Conservation (phyloP, 2,888 invertebrate genomes). For the Hetaerina titia region DNA sequence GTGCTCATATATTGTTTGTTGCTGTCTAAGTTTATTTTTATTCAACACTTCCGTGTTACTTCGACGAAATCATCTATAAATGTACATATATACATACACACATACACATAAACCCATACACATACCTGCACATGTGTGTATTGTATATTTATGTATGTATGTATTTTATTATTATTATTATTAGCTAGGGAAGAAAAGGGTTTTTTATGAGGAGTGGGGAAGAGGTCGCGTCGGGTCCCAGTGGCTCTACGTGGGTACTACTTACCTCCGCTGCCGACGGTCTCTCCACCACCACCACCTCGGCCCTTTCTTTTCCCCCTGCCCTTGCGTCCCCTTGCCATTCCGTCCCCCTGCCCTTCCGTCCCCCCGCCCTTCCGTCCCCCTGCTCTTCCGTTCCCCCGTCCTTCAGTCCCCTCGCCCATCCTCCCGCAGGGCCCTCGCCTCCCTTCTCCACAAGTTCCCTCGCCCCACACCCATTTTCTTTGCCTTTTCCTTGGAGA, state of each 20-base stretch:
- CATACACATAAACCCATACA: too few species aligned
- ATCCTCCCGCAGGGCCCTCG: background rate
- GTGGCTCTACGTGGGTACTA: background rate
- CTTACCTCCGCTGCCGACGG: background rate
- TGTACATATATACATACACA: too few species aligned
- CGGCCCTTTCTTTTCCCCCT: background rate
- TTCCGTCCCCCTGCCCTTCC: background rate
- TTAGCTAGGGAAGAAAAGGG: background rate
- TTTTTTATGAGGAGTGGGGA: background rate
- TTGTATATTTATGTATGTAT: too few species aligned
- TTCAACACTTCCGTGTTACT: too few species aligned
- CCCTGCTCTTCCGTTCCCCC: background rate
- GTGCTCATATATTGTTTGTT: too few species aligned
- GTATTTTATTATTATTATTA: background rate
- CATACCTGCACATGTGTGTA: too few species aligned
- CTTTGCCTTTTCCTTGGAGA: conserved; percentile 1
- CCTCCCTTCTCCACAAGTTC: background rate
- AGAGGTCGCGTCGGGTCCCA: background rate
- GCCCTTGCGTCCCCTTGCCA: background rate
- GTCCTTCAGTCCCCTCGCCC: background rate
- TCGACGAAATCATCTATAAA: too few species aligned
- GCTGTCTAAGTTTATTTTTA: too few species aligned
- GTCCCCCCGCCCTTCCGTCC: background rate
- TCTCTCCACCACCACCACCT: background rate
- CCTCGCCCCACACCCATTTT: background rate